These are phyloP conservation scores for Pantala flavescens DNA, from an alignment of 1,140 invertebrate species.

Conservation along the genomic window DNA sequence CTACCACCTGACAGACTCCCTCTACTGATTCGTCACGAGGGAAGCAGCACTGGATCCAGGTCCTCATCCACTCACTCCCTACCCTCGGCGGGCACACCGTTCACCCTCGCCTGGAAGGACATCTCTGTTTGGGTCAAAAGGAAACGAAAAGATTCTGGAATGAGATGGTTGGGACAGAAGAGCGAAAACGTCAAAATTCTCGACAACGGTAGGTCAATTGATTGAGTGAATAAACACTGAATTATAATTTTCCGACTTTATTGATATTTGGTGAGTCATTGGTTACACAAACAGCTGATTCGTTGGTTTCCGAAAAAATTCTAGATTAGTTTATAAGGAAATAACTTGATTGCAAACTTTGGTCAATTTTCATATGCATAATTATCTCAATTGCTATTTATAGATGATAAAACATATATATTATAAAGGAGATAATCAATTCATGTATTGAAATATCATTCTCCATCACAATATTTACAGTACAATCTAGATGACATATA, in stretches of 20 bases:
- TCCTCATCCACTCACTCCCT: background rate
- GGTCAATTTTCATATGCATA: no score
- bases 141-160: slow-evolving; percentile 19
- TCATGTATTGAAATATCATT: no score
- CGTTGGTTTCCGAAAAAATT: background rate
- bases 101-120: slow-evolving; percentile 25
- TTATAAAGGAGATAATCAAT: no score
- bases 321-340: no score
- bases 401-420: no score
- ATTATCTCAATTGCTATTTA: no score
- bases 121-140: slow-evolving; percentile 25
- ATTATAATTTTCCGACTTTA: background rate
- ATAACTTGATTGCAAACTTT: no score
- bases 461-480: no score
- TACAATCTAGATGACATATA: no score
- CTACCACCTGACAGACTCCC: background rate
- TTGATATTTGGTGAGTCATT: slow-evolving; percentile 14
- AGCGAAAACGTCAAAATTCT: slow-evolving; percentile 22
- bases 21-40: background rate
- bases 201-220: slow-evolving; percentile 21
- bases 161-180: slow-evolving; percentile 19
- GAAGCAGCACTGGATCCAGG: no score
- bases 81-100: slow-evolving; percentile 14
- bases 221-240: background rate
- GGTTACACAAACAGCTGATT: slow-evolving; percentile 14